Evolutionary conservation across 2,113 vertebrate genomes (phyloP).

Genomic region (Alethe castanea): DNA sequence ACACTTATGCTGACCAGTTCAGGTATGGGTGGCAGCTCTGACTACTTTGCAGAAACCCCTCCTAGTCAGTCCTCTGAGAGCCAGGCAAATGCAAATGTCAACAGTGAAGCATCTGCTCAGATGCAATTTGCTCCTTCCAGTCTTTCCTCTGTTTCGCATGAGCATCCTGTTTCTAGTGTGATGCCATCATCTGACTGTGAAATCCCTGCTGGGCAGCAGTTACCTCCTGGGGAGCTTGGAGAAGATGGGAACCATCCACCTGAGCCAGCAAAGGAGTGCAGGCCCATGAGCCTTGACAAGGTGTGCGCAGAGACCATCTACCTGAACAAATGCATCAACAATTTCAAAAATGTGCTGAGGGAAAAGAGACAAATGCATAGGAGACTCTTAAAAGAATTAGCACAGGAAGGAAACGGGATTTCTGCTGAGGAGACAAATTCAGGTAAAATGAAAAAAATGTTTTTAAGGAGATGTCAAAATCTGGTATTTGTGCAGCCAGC

Average conservation of each 20-base stretch:
- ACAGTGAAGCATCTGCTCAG: constrained; percentile 45
- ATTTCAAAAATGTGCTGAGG: constrained; percentile 89
- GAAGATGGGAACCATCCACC: neutral
- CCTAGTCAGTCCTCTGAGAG: constrained; percentile 74
- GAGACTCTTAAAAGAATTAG: constrained; percentile 82
- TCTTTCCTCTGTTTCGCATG: constrained; percentile 32
- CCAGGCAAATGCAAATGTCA: constrained; percentile 46
- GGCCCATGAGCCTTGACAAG: constrained; percentile 76
- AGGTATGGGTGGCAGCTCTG: constrained; percentile 61
- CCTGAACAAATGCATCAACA: constrained; percentile 88
- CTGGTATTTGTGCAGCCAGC: neutral
- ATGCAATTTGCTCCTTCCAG: constrained; percentile 29
- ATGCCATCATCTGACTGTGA: constrained; percentile 19
- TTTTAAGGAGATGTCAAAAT: constrained; percentile 7
- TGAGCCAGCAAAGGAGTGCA: constrained; percentile 52
- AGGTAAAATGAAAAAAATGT: constrained; percentile 77
- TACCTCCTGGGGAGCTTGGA: neutral
- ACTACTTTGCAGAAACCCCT: constrained; percentile 72
- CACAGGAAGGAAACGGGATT: constrained; percentile 79
- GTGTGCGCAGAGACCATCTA: constrained; percentile 83
- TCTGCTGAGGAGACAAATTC: constrained; percentile 81
- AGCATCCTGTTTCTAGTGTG: constrained; percentile 21
- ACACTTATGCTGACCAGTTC: constrained; percentile 53
- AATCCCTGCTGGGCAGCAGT: neutral
- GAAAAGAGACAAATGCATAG: constrained; percentile 87